Base-by-base conservation (phyloP, 2,888 invertebrate species). In the Cylindroiulus punctatus region DNA sequence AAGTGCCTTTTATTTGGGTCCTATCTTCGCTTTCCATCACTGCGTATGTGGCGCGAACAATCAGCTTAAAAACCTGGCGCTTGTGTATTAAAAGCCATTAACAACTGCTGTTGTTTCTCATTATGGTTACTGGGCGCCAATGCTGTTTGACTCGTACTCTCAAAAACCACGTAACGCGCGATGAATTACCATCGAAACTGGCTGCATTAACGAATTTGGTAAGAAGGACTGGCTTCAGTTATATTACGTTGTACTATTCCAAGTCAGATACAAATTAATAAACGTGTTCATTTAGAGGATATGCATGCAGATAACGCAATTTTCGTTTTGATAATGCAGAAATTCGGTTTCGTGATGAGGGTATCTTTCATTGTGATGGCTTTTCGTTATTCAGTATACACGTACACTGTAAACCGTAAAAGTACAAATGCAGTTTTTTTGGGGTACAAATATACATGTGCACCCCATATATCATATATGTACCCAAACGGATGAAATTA, bases 11-110 rank as follows among this genome's bases (percentile, higher is more conserved):
- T 57, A 57, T 57, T 57, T 57, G 57, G 57, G 8, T 57, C 57
- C 57, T 22, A 57, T 57, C 57, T 57, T 57, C 57, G 22, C 22
- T 57, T n/a, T 57, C 22, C 22, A 2, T 8, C 57, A 4, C n/a
- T 57, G 57, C 57, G 44, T 44, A 44, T 14, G 14, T 12, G 44
- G 44, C 57, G 8, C 22, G 22, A 22, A 22, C 57, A 57, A 57
- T 57, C 57, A 57, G 57, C 22, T 57, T n/a, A 22, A 57, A 22
- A 57, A 57, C 57, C 57, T 57, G 22, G 57, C 22, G 52, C n/a
- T 22, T 57, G 57, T 57, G 57, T 57, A 57, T 57, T 57, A 57
- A 57, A 57, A 57, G 57, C 57, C 57, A 57, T 57, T 57, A 57
- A 57, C 57, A 22, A 22, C 57, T 57, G 57, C 57, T 57, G 57